Base-by-base conservation (phyloP, 2,888 invertebrate genomes). In the Dryobota labecula region DNA sequence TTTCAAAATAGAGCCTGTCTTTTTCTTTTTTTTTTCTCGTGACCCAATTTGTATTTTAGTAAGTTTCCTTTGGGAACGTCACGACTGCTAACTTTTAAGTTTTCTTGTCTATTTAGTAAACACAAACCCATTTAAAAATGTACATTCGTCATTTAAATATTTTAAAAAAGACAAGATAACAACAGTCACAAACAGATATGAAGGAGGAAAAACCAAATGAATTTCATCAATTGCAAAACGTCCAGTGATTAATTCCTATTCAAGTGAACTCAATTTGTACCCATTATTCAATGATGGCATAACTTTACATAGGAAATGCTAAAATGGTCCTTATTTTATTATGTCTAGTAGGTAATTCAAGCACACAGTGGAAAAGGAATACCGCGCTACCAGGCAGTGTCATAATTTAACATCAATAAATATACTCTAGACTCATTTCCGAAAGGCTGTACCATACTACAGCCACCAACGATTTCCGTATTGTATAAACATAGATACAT, bases 401-500 rank as follows among this genome's bases (percentile, higher is more conserved):
- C 54, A 41, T 73, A 67, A 62, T 64, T 76, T 49, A 66, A 66
- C 53, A 63, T 73, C 1, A 70, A 78, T 74, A 78, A 72, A 84
- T 70, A 78, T 74, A 1, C 60, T 71, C 72, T 72, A 73, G 63
- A 66, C 62, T 66, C 56, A 62, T 49, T 62, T 73, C 68, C 45
- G 30, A 57, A 41, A 67, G 38, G 66, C 68, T 24, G 53, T 49
- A 47, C 41, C 53, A 33, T 8, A 53, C 24, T 60, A 60, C 63
- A 76, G 76, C 70, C 62, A 66, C 66, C 64, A 73, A 64, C 66
- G 41, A 56, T 78, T 82, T 74, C 64, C 70, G 75, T 86, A 82
- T 66, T 72, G 65, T 56, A 80, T 83, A 78, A 81, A 79, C 80
- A 69, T 80, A 84, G 76, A 77, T 82, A 85, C 85, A 80, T 95